phyloP scores from a whole-genome alignment of 2,888 invertebrate genomes.

The Achlya flavicornis region DNA sequence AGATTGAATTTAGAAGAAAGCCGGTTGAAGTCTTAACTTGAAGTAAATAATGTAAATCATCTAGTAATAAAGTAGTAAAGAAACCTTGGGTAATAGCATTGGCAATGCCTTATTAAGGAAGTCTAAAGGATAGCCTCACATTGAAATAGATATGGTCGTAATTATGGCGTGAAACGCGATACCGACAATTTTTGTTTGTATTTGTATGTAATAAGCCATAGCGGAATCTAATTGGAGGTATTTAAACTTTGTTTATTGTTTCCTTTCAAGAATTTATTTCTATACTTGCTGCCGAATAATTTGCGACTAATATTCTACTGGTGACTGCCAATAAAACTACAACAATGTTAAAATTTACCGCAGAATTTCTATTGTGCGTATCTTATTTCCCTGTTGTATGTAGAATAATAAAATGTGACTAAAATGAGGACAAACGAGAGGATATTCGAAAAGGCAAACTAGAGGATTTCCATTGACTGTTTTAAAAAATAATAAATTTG shows the following conservation, averaged over 20 bases:
- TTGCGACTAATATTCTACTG: not conserved
- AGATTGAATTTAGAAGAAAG: too few relatives aligned
- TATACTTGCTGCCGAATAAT: not conserved
- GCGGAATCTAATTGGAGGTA: not conserved
- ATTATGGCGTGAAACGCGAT: not conserved
- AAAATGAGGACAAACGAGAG: too few relatives aligned
- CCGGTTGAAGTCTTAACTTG: too few relatives aligned
- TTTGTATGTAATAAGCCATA: not conserved
- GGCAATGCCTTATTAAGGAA: not conserved
- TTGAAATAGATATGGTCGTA: conserved; percentile 3
- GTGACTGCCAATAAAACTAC: too few relatives aligned
- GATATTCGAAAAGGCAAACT: too few relatives aligned
- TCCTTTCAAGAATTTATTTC: not conserved
- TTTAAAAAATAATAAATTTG: too few relatives aligned
- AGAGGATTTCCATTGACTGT: too few relatives aligned
- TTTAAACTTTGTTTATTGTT: not conserved
- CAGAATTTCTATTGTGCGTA: too few relatives aligned
- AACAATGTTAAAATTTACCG: too few relatives aligned
- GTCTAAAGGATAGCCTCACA: not conserved
- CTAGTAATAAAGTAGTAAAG: not conserved
- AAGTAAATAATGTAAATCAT: too few relatives aligned
- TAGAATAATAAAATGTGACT: too few relatives aligned
- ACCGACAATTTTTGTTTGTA: not conserved
- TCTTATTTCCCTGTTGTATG: too few relatives aligned
- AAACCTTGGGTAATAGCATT: not conserved